Evolutionary conservation across 1,140 invertebrate genomes (phyloP).

Genomic region (Papilio dardanus): DNA sequence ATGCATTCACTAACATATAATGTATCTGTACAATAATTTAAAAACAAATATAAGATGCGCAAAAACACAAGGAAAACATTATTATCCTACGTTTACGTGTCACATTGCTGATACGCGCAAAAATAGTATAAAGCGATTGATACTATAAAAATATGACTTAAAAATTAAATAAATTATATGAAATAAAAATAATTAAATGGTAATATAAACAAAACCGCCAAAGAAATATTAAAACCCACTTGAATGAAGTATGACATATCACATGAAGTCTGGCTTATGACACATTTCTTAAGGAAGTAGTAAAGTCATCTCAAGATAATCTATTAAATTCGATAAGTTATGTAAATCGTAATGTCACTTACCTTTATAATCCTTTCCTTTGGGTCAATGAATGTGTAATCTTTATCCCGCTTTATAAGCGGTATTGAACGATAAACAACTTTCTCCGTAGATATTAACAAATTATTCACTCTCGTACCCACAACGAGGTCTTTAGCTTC

Average conservation of each 20-base stretch:
- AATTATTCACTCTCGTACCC: slow-evolving; percentile 68
- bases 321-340: slow-evolving; percentile 18
- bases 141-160: no score
- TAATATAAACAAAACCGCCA: no score
- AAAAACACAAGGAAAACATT: no score
- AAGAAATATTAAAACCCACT: not conserved
- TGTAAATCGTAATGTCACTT: slow-evolving; percentile 34
- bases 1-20: not conserved
- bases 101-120: no score
- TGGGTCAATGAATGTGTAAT: slow-evolving; percentile 64
- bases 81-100: no score
- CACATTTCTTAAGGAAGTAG: slow-evolving; percentile 20
- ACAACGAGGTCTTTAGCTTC: slow-evolving; percentile 66
- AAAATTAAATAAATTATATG: no score
- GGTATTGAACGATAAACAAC: slow-evolving; percentile 56
- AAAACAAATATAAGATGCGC: no score
- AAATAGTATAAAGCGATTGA: no score
- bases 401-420: slow-evolving; percentile 65
- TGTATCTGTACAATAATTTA: not conserved
- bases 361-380: slow-evolving; percentile 72
- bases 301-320: slow-evolving; percentile 6
- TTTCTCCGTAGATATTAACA: slow-evolving; percentile 72
- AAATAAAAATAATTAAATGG: no score
- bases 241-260: no score
- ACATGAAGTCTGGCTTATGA: slow-evolving; percentile 30